Percentiles rank a stretch among this genome's conserved stretches.
These are phyloP conservation scores for Aspidoscelis tigris DNA, from an alignment of 2,113 vertebrate genomes.

Conservation along the genomic window DNA sequence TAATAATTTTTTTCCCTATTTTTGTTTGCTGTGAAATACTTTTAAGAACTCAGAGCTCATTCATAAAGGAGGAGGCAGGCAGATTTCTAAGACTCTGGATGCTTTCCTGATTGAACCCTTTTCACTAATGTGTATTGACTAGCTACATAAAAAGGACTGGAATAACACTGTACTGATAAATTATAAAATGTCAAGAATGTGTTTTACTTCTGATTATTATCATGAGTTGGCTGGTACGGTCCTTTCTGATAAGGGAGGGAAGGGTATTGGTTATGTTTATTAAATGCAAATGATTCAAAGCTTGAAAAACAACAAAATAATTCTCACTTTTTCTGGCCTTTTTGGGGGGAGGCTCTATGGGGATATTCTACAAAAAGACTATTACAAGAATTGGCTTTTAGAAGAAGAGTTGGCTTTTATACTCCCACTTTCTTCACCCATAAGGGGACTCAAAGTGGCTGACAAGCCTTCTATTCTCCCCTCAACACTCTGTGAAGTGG, in stretches of 20 bases:
- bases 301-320: background rate
- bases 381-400: background rate
- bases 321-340: too few relatives aligned
- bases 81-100: background rate
- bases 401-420: background rate
- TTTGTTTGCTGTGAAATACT: accelerated
- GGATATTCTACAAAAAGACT: background rate
- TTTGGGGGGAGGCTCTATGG: background rate
- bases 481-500: too few relatives aligned
- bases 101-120: background rate
- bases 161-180: slow-evolving; percentile 2
- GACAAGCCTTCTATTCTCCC: too few relatives aligned
- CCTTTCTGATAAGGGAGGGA: background rate
- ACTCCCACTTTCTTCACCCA: too few relatives aligned
- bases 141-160: background rate
- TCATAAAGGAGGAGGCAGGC: background rate
- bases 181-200: background rate
- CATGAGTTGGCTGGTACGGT: background rate
- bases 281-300: background rate
- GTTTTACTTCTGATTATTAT: background rate
- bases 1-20: background rate
- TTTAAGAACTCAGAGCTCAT: slow-evolving; percentile 6
- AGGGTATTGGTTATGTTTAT: background rate
- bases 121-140: background rate
- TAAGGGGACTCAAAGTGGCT: too few relatives aligned